A percentile compares a stretch with the other conserved stretches of the same genome.
Conservation (phyloP, 1,140 invertebrate genomes). For the Globodera rostochiensis region DNA sequence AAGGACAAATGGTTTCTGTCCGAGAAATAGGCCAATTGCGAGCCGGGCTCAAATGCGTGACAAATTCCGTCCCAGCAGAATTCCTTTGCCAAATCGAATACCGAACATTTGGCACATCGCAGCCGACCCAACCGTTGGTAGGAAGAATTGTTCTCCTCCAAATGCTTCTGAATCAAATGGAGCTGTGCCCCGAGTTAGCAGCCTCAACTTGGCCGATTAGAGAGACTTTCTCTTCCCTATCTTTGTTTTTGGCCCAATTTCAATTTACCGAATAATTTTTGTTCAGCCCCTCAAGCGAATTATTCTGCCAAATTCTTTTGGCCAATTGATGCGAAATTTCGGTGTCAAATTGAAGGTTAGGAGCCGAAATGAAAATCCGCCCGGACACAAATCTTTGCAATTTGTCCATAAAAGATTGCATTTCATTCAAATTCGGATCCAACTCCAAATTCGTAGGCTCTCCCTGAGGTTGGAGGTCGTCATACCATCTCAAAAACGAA, state of each 20-base stretch:
- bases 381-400: neutral
- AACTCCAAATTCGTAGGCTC: neutral
- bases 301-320: neutral
- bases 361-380: neutral
- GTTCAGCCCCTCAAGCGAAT: neutral
- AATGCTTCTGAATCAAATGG: neutral
- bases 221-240: neutral
- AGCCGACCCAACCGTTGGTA: neutral
- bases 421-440: neutral
- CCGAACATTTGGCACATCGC: neutral
- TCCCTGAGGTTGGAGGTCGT: neutral
- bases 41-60: neutral
- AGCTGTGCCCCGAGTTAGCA: neutral
- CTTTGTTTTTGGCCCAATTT: neutral
- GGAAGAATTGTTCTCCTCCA: neutral
- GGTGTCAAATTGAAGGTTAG: conserved; percentile 4
- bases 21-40: conserved; percentile 10
- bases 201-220: neutral
- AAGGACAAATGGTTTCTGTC: conserved; percentile 5
- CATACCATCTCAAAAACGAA: conserved; percentile 1
- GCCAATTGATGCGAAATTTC: conserved; percentile 13
- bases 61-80: conserved; percentile 13
- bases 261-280: neutral
- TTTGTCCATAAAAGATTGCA: neutral
- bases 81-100: neutral